Evolutionary conservation across 1,140 invertebrate genomes (phyloP), one percentile per base, ranked within the genome.

Genomic region (Arion vulgaris): DNA sequence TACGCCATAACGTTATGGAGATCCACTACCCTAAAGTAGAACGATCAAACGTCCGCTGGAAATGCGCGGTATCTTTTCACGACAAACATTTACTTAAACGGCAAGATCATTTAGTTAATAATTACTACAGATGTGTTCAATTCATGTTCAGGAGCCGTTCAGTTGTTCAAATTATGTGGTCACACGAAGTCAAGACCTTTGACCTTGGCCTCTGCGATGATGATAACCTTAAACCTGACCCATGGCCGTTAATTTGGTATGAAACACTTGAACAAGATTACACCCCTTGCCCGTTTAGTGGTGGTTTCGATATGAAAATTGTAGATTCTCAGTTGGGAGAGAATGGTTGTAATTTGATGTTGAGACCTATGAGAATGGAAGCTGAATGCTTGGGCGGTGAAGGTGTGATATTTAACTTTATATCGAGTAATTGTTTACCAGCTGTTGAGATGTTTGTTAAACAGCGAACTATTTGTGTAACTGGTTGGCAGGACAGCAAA

Each of bases 301-400:
- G 88, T 4, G 88, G 88, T 1, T 89, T 84, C 83, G 86, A 86
- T 75, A 88, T 89, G 85, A 84, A 88, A 53, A 85, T 88, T 32
- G 79, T 49, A 13, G 83, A 87, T 34, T 85, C 83, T n/a, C 38
- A 79, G 4, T 62, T 75, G 0, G 76, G 76, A 0, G 81, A 81
- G n/a, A 87, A 87, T 82, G 82, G 82, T 0, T 89, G 88, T 69
- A 89, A 89, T 78, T 85, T 85, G 32, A 85, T 86, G 82, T 83
- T 87, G 32, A 34, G 87, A 23, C 88, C 88, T 13, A 89, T 89
- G 88, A 76, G 87, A 53, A 75, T 89, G 68, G 88, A 89, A 74
- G 84, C 83, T 57, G 88, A 89, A 75, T 89, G 88, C 62, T 69
- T 86, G 9, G 84, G 71, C 15, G 88, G 88, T 2, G 88, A 89